Conservation (phyloP, 2,888 invertebrate genomes). For the Alentia gelatinosa region DNA sequence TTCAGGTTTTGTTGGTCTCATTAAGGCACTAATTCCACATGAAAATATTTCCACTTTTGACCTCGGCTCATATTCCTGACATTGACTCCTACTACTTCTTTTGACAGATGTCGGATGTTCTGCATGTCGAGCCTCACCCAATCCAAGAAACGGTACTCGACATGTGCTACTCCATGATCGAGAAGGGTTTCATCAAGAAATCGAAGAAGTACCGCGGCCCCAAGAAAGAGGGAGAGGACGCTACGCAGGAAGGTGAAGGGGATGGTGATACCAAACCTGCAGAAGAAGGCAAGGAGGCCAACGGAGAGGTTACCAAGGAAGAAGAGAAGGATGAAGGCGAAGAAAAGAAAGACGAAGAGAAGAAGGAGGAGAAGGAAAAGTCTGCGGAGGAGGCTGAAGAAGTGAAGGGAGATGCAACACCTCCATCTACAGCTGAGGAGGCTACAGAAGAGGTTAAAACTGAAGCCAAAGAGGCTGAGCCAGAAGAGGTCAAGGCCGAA, state of each 20-base stretch:
- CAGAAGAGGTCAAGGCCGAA: background rate
- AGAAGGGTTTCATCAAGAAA: conserved; percentile 81
- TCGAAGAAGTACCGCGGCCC: conserved; percentile 71
- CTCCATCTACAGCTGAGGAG: background rate
- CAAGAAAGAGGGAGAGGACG: conserved; percentile 41
- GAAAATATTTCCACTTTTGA: no score
- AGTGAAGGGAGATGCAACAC: background rate
- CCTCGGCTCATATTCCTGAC: no score
- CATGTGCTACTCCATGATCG: conserved; percentile 83
- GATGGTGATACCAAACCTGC: background rate
- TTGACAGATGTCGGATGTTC: conserved; percentile 81
- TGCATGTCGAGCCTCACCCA: conserved; percentile 81
- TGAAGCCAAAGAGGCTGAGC: background rate
- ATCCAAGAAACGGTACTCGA: conserved; percentile 81
- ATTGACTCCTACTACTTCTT: no score
- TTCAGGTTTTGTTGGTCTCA: no score
- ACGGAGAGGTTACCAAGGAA: background rate
- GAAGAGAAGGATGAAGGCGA: background rate
- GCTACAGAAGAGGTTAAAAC: background rate
- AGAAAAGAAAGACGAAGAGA: background rate
- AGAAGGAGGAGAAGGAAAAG: background rate
- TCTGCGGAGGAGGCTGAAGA: background rate
- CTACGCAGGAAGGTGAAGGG: background rate
- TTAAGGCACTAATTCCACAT: no score
- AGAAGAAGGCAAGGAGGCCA: conserved; percentile 14